Percentiles rank a stretch among this genome's conserved stretches.
phyloP scores from a whole-genome alignment of 2,113 vertebrate genomes.

The Nymphicus hollandicus region DNA sequence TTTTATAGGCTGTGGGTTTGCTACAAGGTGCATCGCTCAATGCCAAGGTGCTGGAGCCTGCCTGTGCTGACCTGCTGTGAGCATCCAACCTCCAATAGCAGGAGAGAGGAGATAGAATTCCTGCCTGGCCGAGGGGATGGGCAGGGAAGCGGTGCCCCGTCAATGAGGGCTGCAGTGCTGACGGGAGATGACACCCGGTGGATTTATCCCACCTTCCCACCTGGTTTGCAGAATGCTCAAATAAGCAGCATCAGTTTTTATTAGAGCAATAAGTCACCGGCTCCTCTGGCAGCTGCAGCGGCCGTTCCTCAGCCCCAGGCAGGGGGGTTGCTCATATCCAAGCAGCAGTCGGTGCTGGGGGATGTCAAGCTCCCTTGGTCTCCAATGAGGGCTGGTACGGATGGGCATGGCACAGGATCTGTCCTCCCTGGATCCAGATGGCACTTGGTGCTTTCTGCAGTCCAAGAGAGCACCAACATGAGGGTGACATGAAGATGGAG shows the following conservation, averaged over 20 bases:
- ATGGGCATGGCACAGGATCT: neutral
- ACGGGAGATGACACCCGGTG: rapidly evolving
- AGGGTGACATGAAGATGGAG: neutral
- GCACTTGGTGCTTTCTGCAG: neutral
- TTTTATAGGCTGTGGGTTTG: constrained; percentile 37
- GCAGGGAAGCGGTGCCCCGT: neutral
- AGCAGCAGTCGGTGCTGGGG: neutral
- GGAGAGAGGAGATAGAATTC: neutral
- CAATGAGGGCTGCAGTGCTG: neutral
- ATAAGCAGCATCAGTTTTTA: neutral
- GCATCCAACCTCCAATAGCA: neutral
- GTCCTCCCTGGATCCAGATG: neutral
- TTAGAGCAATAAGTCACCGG: neutral
- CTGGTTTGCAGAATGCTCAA: too few relatives aligned
- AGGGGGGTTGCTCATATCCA: rapidly evolving
- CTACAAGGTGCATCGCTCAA: constrained; percentile 26
- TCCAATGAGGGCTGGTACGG: too few relatives aligned
- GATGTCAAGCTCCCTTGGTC: neutral
- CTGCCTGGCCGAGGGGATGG: neutral
- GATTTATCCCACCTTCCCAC: neutral
- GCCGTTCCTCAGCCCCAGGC: rapidly evolving
- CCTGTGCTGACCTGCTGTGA: neutral
- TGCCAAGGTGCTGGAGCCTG: neutral
- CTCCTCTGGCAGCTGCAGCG: neutral
- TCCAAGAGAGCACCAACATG: neutral